Percentiles rank a stretch among this genome's conserved stretches.
Conservation (phyloP, 53 echinoderm and acorn worm genomes). For the Patiria pectinifera region DNA sequence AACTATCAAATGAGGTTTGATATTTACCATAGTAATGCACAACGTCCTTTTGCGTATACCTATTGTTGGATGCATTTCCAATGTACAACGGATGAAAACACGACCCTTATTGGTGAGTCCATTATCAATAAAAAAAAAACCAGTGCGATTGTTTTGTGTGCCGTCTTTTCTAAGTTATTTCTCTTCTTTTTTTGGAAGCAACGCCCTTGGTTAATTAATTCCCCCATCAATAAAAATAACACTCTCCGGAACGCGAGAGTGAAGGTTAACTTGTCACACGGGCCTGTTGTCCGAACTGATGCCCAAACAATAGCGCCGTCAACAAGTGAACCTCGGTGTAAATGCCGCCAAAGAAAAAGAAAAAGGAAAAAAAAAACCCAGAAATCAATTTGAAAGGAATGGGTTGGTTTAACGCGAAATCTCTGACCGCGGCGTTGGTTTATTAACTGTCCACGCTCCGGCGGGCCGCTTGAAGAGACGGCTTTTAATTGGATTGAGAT, state of each 20-base stretch:
- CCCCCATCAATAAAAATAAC: not conserved
- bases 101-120: not conserved
- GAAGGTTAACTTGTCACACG: not conserved
- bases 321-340: not conserved
- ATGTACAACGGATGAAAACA: not conserved
- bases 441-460: slow-evolving; percentile 38
- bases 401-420: slow-evolving; percentile 20
- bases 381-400: slow-evolving; percentile 43
- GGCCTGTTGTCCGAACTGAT: not conserved
- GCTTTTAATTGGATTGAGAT: slow-evolving; percentile 45
- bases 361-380: not conserved
- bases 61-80: not conserved
- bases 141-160: too few relatives aligned
- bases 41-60: not conserved
- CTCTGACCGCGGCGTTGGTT: slow-evolving; percentile 8
- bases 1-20: too few relatives aligned
- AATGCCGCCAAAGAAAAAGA: too few relatives aligned
- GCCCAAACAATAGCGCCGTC: not conserved
- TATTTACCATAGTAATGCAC: not conserved
- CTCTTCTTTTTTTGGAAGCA: not conserved
- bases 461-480: not conserved
- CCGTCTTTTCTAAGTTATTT: not conserved
- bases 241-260: not conserved
- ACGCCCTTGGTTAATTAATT: slow-evolving; percentile 8
- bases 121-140: not conserved